phyloP scores from a whole-genome alignment of 2,113 vertebrate genomes.

The Tyto alba region DNA sequence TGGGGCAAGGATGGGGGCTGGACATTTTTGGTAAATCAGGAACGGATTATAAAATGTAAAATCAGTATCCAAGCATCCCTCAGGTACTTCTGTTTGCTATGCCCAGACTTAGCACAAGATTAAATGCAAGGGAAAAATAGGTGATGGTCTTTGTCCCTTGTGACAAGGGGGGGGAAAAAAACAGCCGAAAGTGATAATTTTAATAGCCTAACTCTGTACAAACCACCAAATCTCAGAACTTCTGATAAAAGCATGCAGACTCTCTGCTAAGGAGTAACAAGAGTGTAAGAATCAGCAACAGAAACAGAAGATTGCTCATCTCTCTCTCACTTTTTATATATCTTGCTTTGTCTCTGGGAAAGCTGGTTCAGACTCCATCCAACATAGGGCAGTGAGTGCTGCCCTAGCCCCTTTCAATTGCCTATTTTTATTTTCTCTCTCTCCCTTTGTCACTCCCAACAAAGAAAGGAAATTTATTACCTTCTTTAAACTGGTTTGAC shows the following conservation, averaged over 20 bases:
- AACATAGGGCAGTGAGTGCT: neutral
- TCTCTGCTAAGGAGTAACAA: neutral
- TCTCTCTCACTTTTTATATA: neutral
- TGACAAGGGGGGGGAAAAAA: neutral
- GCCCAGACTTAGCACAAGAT: neutral
- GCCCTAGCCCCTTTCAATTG: neutral
- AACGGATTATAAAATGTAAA: neutral
- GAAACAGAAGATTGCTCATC: neutral
- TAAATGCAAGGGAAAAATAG: neutral
- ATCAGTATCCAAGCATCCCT: neutral
- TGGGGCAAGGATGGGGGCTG: neutral
- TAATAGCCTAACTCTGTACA: neutral
- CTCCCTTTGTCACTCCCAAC: neutral
- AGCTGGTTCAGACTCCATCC: neutral
- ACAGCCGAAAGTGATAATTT: neutral
- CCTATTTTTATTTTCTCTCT: neutral
- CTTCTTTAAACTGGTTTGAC: neutral
- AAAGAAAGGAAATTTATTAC: neutral
- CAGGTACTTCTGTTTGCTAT: neutral
- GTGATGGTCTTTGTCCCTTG: neutral
- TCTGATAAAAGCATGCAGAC: neutral
- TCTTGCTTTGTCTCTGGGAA: neutral
- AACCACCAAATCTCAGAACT: neutral
- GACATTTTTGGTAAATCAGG: neutral
- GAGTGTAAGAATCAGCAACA: neutral